Conservation (phyloP, 1,140 invertebrate species). For the Venustaconcha ellipsiformis region DNA sequence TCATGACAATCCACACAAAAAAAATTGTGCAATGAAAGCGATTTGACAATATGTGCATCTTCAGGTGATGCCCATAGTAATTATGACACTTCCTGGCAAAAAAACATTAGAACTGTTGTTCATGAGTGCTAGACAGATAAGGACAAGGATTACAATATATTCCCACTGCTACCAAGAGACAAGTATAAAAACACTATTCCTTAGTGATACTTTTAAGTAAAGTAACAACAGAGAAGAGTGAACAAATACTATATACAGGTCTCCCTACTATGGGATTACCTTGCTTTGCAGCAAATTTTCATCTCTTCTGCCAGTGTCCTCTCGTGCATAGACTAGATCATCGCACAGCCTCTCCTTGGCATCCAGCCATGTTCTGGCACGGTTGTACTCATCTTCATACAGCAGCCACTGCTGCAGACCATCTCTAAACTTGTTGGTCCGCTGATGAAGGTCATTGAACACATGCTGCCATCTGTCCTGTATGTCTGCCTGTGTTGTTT, state of each 20-base stretch:
- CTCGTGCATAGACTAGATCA: slow-evolving; percentile 42
- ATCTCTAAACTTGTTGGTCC: slow-evolving; percentile 44
- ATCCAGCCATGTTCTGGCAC: slow-evolving; percentile 50
- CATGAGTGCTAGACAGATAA: too few relatives aligned
- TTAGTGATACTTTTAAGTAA: too few relatives aligned
- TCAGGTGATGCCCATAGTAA: too few relatives aligned
- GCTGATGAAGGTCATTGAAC: slow-evolving; percentile 34
- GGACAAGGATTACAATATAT: too few relatives aligned
- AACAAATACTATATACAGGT: background rate
- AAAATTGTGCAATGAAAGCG: too few relatives aligned
- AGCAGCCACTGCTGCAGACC: slow-evolving; percentile 51
- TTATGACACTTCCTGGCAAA: too few relatives aligned
- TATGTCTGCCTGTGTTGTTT: slow-evolving; percentile 51
- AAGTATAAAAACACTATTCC: too few relatives aligned
- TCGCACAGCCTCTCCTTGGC: slow-evolving; percentile 52
- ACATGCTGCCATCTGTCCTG: slow-evolving; percentile 48
- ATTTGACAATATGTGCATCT: too few relatives aligned
- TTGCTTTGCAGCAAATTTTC: slow-evolving; percentile 50
- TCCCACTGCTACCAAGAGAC: too few relatives aligned
- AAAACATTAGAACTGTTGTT: too few relatives aligned
- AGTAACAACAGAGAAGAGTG: too few relatives aligned
- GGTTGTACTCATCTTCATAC: slow-evolving; percentile 54
- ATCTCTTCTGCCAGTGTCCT: slow-evolving; percentile 35
- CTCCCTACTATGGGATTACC: slow-evolving; percentile 30
- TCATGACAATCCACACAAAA: too few relatives aligned